Evolutionary conservation across 1,140 invertebrate genomes (phyloP).

Genomic region (Drosophila bocqueti): DNA sequence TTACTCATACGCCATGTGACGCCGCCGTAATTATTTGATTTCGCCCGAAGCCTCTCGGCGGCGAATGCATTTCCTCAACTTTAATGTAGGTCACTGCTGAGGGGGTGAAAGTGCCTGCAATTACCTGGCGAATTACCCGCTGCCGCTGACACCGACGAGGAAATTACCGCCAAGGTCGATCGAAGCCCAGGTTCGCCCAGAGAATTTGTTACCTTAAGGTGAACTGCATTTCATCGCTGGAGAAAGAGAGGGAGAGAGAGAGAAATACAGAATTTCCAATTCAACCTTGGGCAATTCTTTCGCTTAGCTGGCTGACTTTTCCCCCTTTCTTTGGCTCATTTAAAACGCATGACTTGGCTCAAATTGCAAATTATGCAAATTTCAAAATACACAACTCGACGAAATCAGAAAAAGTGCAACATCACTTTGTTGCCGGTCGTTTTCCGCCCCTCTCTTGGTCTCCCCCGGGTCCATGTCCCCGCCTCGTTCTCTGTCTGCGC

Average conservation of each 20-base stretch:
- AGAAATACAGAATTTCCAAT: conserved; percentile 33
- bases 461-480: not conserved
- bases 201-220: conserved; percentile 54
- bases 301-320: conserved; percentile 25
- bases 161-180: conserved; percentile 57
- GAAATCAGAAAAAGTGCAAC: conserved; percentile 57
- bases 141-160: conserved; percentile 27
- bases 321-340: conserved; percentile 41
- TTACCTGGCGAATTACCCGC: conserved; percentile 40
- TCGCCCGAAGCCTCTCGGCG: conserved; percentile 36
- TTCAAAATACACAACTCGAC: conserved; percentile 33
- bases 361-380: conserved; percentile 68
- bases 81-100: conserved; percentile 73
- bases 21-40: conserved; percentile 51
- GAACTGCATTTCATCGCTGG: conserved; percentile 46
- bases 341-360: conserved; percentile 64
- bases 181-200: conserved; percentile 25
- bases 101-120: conserved; percentile 70
- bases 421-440: conserved; percentile 49
- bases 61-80: conserved; percentile 61
- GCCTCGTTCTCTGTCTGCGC: conserved; percentile 6
- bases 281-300: conserved; percentile 48
- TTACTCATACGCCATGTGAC: conserved; percentile 71
- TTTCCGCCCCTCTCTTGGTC: conserved; percentile 5
- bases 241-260: conserved; percentile 15